Percentiles rank a stretch among this genome's conserved stretches.
Evolutionary conservation across 1,140 invertebrate genomes (phyloP).

Genomic region (Anadara kagoshimensis): DNA sequence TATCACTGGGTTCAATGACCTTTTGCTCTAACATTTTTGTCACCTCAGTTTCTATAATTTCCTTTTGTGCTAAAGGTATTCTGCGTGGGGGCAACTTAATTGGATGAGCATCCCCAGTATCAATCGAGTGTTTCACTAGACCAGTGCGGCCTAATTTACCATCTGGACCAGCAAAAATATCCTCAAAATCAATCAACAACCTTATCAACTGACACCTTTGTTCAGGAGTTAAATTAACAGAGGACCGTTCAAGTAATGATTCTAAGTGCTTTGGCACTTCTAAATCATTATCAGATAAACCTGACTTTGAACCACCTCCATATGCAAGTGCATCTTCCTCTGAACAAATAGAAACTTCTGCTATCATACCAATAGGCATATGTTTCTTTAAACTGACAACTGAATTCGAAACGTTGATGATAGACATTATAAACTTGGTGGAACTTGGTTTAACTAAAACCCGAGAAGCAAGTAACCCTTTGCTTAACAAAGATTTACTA

Average conservation of each 20-base stretch:
- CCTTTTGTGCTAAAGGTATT: neutral
- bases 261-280: conserved; percentile 17
- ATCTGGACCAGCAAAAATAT: conserved; percentile 6
- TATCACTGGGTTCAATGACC: conserved; percentile 31
- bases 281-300: neutral
- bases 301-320: neutral
- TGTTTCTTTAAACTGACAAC: neutral
- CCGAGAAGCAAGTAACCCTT: neutral
- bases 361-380: neutral
- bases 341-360: no score
- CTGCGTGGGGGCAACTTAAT: conserved; percentile 7
- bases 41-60: conserved; percentile 24
- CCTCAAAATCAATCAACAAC: conserved; percentile 3
- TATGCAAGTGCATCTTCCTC: neutral
- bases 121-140: conserved; percentile 1
- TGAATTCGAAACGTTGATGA: neutral
- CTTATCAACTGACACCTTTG: neutral
- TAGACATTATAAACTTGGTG: neutral
- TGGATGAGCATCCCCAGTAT: conserved; percentile 3
- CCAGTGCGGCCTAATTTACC: neutral
- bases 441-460: conserved; percentile 2
- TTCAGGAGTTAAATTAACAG: conserved; percentile 13
- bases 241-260: conserved; percentile 8
- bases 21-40: conserved; percentile 23
- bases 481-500: neutral